Base-by-base conservation (phyloP, 2,888 invertebrate species). In the Isoperla grammatica region DNA sequence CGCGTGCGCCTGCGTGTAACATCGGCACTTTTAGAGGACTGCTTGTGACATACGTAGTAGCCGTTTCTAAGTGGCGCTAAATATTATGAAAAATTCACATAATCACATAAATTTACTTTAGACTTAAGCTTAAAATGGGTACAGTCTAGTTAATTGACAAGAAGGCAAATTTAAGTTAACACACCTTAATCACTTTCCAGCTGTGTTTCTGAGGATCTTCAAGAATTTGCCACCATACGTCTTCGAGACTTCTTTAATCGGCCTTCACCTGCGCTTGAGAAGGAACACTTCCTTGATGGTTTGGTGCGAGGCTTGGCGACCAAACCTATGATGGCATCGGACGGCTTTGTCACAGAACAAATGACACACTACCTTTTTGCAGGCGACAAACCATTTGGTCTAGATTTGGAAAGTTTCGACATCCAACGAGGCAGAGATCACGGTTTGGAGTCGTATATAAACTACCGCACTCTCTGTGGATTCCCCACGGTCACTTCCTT, bases 361-460 rank as follows among this genome's bases (percentile, higher is more conserved):
- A 57, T 69, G 8, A 68, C 68, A 23, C 65, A 69, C 45, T 67
- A 65, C 56, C 64, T 71, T 42, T 71, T 71, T 61, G 65, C 68
- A 55, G 64, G 64, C 20, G 56, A 62, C 2, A 61, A 62, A 13
- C 57, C 61, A 2, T 70, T 69, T 61, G 71, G 71, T 9, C 65
- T 69, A 65, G 70, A 71, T 49, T 62, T 70, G 40, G 67, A 66
- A 22, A 64, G 69, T 2, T 56, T 71, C 49, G 69, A 70, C 54
- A 66, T 71, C 49, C 71, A 71, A 61, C 61, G 72, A 17, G 69
- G 64, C 11, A 64, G 69, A 22, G 69, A 69, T 56, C 69, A 69
- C 61, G 69, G 67, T 6, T 20, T 69, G 8, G 61, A 65, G 8
- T 60, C 63, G 2, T 69, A 69, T 54, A 66, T 67, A 35, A 48